Conservation (phyloP, 2,113 vertebrate genomes). For the Columba livia region DNA sequence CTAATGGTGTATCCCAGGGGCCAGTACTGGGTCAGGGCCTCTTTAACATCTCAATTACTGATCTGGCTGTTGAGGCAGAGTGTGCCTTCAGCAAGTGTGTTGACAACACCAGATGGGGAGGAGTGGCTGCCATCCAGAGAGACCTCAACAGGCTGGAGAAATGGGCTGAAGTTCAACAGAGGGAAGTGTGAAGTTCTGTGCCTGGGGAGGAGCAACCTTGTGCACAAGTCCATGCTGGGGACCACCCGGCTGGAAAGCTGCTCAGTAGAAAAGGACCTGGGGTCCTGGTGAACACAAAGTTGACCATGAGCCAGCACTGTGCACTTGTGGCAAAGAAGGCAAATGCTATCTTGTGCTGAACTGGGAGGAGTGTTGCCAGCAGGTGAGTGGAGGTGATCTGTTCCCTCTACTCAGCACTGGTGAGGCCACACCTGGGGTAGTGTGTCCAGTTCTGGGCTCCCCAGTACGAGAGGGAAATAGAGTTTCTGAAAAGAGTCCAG, state of each 20-base stretch:
- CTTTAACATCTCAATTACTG: not conserved
- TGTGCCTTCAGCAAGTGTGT: not conserved
- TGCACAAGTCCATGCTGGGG: not conserved
- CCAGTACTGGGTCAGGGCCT: not conserved
- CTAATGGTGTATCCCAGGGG: accelerated
- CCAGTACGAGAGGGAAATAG: no score
- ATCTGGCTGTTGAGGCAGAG: not conserved
- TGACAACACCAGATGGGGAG: not conserved
- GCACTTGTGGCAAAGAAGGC: not conserved
- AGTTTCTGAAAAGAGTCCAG: not conserved
- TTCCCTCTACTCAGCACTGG: not conserved
- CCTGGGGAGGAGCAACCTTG: not conserved
- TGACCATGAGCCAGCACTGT: not conserved
- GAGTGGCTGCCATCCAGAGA: not conserved
- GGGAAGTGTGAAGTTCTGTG: not conserved
- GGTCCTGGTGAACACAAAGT: not conserved
- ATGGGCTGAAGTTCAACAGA: not conserved
- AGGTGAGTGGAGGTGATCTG: not conserved
- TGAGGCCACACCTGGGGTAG: not conserved
- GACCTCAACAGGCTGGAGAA: not conserved
- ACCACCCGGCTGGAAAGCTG: not conserved
- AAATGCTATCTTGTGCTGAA: not conserved
- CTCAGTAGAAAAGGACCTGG: not conserved
- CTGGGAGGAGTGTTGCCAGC: not conserved
- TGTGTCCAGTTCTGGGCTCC: not conserved